These are phyloP conservation scores for Hippasteria phrygiana DNA, from an alignment of 53 echinoderm and acorn worm species.

Conservation along the genomic window DNA sequence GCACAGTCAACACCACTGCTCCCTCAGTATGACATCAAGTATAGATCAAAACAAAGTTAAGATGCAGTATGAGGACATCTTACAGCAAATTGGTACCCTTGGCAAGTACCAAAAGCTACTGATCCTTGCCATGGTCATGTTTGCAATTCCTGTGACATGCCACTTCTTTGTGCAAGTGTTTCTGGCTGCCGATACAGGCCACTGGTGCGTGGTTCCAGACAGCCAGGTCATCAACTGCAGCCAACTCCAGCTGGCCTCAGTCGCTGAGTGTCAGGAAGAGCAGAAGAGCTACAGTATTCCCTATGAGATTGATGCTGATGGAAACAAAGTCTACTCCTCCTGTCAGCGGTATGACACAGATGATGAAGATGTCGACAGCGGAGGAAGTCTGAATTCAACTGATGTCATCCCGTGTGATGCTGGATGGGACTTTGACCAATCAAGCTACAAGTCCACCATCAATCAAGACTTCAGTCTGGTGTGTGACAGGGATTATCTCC, in stretches of 20 bases:
- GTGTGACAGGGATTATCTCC: slow-evolving; percentile 46
- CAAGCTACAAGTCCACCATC: slow-evolving; percentile 67
- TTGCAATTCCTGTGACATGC: slow-evolving; percentile 1
- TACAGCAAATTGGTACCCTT: slow-evolving; percentile 54
- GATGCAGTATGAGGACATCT: slow-evolving; percentile 58
- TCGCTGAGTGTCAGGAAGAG: slow-evolving; percentile 37
- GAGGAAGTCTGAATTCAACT: background rate
- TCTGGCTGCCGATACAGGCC: slow-evolving; percentile 41
- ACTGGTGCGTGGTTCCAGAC: slow-evolving; percentile 57
- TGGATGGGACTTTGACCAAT: slow-evolving; percentile 67
- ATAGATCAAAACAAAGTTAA: no score
- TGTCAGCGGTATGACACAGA: background rate
- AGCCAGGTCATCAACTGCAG: no score
- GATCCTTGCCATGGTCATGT: background rate
- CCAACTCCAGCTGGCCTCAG: slow-evolving; percentile 36
- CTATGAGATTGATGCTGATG: background rate
- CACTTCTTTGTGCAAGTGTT: slow-evolving; percentile 57
- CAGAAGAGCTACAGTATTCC: slow-evolving; percentile 55
- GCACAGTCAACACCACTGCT: no score
- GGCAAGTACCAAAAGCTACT: slow-evolving; percentile 51
- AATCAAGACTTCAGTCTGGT: slow-evolving; percentile 61
- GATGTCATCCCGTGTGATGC: slow-evolving; percentile 64
- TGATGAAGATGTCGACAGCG: background rate
- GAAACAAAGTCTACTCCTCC: background rate
- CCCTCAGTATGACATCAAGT: no score